Percentiles rank a stretch among this genome's conserved stretches.
Conservation (phyloP, 1,140 invertebrate genomes). For the Drosophila chauvacae region DNA sequence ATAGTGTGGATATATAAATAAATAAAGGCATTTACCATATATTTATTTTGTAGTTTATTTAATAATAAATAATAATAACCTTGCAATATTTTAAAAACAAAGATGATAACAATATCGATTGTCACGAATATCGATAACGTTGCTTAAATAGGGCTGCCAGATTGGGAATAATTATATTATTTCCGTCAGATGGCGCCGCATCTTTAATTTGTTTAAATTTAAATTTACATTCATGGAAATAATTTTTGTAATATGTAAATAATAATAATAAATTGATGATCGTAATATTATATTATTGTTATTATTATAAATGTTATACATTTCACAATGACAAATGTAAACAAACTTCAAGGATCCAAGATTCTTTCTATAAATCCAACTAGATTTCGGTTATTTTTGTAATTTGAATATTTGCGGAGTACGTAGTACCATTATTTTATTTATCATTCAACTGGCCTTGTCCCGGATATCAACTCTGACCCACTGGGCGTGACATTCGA, state of each 20-base stretch:
- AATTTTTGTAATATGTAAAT: background rate
- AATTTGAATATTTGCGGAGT: background rate
- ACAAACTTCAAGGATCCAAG: background rate
- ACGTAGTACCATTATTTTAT: background rate
- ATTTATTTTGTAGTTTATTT: too few species aligned
- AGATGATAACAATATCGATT: background rate
- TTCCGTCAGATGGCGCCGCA: slow-evolving; percentile 3
- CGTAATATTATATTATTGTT: background rate
- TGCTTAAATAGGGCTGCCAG: background rate
- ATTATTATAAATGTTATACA: background rate
- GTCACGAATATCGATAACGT: background rate
- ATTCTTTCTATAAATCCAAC: background rate
- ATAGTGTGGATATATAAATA: too few species aligned
- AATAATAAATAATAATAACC: too few species aligned
- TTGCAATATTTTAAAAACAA: too few species aligned
- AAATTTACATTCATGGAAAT: background rate
- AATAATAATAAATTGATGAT: background rate
- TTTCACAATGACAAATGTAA: background rate
- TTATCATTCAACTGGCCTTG: slow-evolving; percentile 23
- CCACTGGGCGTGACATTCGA: slow-evolving; percentile 13
- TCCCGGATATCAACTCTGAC: slow-evolving; percentile 2
- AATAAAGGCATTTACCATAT: too few species aligned
- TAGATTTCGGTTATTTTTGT: background rate
- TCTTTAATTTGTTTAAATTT: background rate
- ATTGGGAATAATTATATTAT: background rate